Conservation (phyloP, 2,113 vertebrate genomes). For the Lonchura striata region DNA sequence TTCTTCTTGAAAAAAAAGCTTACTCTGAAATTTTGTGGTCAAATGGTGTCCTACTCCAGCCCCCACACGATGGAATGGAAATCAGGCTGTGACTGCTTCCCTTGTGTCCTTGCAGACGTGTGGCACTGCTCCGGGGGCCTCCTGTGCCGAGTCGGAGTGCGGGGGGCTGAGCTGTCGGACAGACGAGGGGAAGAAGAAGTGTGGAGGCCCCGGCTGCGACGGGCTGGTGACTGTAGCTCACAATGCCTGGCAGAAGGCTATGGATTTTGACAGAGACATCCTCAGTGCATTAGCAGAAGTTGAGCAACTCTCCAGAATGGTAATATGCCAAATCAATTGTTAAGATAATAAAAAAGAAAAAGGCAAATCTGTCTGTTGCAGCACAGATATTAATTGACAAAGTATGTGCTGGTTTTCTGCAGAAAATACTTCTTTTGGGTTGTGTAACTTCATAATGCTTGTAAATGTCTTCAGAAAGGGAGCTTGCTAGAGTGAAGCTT, state of each 20-base stretch:
- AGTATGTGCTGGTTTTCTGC: conserved; percentile 1
- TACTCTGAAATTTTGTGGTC: not conserved
- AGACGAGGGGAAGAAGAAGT: conserved; percentile 77
- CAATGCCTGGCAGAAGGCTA: conserved; percentile 81
- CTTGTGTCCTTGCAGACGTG: conserved; percentile 78
- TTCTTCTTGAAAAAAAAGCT: not conserved
- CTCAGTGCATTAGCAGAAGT: conserved; percentile 87
- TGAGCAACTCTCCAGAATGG: conserved; percentile 92
- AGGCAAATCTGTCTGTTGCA: not conserved
- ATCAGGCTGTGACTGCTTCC: not conserved
- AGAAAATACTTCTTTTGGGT: not conserved
- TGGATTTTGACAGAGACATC: conserved; percentile 88
- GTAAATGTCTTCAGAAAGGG: not conserved
- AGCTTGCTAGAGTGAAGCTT: not conserved
- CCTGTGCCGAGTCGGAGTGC: conserved; percentile 79
- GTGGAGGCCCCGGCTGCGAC: conserved; percentile 84
- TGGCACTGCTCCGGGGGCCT: conserved; percentile 77
- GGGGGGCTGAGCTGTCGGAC: conserved; percentile 85
- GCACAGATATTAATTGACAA: not conserved
- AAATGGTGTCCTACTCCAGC: not conserved
- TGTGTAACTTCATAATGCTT: not conserved
- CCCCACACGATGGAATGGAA: rapidly evolving
- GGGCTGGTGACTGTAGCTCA: conserved; percentile 81
- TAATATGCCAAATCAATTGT: conserved; percentile 54
- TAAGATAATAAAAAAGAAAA: not conserved